Evolutionary conservation across 2,797 vertebrate genomes (phyloP).

Genomic region (Ceryle rudis): DNA sequence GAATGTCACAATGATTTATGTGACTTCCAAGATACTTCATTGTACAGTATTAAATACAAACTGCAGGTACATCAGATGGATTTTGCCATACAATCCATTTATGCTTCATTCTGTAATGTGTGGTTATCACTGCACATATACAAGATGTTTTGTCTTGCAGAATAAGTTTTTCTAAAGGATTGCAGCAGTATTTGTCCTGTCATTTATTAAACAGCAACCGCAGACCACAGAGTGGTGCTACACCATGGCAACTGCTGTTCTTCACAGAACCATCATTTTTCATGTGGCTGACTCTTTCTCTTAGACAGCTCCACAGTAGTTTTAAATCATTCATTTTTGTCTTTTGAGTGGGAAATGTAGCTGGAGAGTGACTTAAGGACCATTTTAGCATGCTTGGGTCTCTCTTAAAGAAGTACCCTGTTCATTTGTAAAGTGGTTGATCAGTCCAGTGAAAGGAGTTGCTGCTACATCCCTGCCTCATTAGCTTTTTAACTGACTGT

Average conservation of each 20-base stretch:
- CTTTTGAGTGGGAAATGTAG: background rate
- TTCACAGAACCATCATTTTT: conserved; percentile 1
- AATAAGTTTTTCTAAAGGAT: conserved; percentile 18
- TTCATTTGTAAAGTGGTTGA: conserved; percentile 30
- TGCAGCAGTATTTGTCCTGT: conserved; percentile 7
- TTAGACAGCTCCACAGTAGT: background rate
- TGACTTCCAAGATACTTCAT: conserved; percentile 1
- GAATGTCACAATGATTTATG: conserved; percentile 25
- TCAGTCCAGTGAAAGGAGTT: conserved; percentile 24
- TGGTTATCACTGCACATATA: background rate
- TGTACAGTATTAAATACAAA: background rate
- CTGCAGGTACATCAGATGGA: conserved; percentile 18
- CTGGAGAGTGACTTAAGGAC: conserved; percentile 1
- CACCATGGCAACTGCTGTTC: background rate
- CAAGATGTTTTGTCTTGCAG: conserved; percentile 15
- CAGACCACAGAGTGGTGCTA: background rate
- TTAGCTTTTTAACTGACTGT: conserved; percentile 50
- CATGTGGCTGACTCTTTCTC: background rate
- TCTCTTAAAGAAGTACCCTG: conserved; percentile 3
- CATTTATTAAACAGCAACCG: background rate
- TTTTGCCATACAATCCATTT: conserved; percentile 16
- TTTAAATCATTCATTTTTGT: conserved; percentile 8
- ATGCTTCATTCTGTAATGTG: background rate
- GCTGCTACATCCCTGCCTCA: conserved; percentile 40
- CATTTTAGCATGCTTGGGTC: conserved; percentile 12